Base-by-base conservation (phyloP, 2,888 invertebrate genomes). In the Herminia tarsipennalis region DNA sequence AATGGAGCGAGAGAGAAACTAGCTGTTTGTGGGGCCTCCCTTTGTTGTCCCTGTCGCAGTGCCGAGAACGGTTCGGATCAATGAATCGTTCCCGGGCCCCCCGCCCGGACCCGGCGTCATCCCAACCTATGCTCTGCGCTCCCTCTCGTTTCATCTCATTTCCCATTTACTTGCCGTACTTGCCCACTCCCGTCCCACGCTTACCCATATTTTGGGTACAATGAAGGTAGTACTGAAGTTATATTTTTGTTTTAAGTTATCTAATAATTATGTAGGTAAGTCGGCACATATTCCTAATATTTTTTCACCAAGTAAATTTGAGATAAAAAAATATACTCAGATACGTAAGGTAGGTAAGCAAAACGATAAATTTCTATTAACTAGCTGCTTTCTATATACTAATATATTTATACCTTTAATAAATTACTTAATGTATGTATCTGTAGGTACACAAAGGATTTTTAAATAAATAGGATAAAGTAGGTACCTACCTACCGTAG, bases 31-130 rank as follows among this genome's bases (percentile, higher is more conserved):
- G 60, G 61, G 55, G 58, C 66, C 67, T 76, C 72, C 72, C 73
- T 70, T 68, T 68, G 70, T 75, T 71, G 72, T 89, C 88, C 78
- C 82, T 81, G 70, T 90, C 88, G 70, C 47, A 61, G 56, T 66
- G 71, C 87, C 90, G 90, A 91, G 79, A 76, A 72, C 54, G 65
- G 77, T 88, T 88, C 89, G 89, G 87, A 91, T 91, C 90, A 91
- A 91, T 91, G 90, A 90, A 89, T 84, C 84, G 84, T 82, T 84
- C 86, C 86, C 85, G 76, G 79, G 73, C 73, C 81, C 81, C 82
- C 73, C 73, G 69, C 63, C 67, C 70, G 68, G 68, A 69, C 73
- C 72, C 81, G 70, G 79, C 81, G 75, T 82, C 81, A 79, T 78
- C 80, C 75, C 58, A 28, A 49, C 54, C 45, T 45, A 37, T 50